Evolutionary conservation across 2,797 vertebrate genomes (phyloP), one percentile per base, ranked within the genome.

Genomic region (Syndactyla subalaris): DNA sequence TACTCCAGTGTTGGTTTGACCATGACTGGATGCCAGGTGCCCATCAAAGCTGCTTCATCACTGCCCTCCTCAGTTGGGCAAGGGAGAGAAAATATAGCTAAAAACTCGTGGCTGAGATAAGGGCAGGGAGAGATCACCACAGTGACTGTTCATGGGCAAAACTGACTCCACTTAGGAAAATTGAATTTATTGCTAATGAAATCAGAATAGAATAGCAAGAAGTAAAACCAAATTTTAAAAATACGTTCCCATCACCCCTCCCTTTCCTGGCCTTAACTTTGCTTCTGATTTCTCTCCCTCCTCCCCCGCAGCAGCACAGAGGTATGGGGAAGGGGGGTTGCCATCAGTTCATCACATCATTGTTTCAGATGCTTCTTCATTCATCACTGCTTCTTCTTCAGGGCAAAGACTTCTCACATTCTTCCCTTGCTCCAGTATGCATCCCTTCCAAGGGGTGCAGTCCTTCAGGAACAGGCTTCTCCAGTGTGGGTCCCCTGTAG

Each of bases 241-340:
- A 26, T 45, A 57, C 3, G 7, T 30, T 34, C 32, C 14, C 8
- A 24, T 39, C 12, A 26, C 23, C 7, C 2, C 3, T 66, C 6
- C 6, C 7, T 46, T 70, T 20, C 16, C 36, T 76, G 49, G 9
- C 12, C 11, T 29, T 32, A 61, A 0, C 55, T 75, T 68, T 51
- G 10, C 27, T 49, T 32, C 11, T 0, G 0, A 9, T 49, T 70
- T 43, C 26, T n/a, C 10, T 68, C 10, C 22, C 32, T 57, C 14
- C 3, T 61, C 12, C 30, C 22, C 41, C 9, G 3, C 12, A 68
- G 41, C 11, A 27, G 26, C 34, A 32, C 21, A 61, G 30, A 7
- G 8, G 20, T 4, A 22, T 32, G 32, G 16, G 23, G 57, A 70
- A 24, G 22, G 14, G 21, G 43, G 5, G 6, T 3, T 30, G 20